Evolutionary conservation across 1,140 invertebrate genomes (phyloP).

Genomic region (Drosophila nasuta): DNA sequence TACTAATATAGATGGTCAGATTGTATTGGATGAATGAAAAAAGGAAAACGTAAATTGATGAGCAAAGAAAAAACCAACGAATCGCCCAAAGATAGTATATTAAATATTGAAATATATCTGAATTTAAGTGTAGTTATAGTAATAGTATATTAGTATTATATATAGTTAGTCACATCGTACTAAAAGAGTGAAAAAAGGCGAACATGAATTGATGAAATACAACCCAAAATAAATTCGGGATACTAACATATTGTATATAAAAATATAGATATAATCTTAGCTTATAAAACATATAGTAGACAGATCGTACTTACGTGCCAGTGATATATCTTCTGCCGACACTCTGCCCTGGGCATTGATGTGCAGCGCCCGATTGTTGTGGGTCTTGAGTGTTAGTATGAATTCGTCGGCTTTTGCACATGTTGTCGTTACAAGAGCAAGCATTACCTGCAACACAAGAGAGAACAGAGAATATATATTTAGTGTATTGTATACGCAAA

Average conservation of each 20-base stretch:
- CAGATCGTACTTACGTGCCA: constrained; percentile 77
- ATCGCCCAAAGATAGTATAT: too few species aligned
- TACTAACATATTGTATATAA: too few species aligned
- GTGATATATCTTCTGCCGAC: constrained; percentile 71
- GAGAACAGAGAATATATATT: constrained; percentile 9
- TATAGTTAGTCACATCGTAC: constrained; percentile 37
- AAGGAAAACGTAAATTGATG: constrained; percentile 33
- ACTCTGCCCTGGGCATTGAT: constrained; percentile 78
- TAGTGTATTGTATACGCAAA: not conserved
- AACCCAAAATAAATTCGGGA: too few species aligned
- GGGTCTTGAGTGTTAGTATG: constrained; percentile 69
- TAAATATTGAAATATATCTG: too few species aligned
- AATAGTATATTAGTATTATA: not conserved
- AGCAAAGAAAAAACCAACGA: constrained; percentile 1
- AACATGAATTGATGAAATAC: too few species aligned
- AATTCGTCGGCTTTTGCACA: constrained; percentile 76
- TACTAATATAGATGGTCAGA: too few species aligned
- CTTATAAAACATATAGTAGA: not conserved
- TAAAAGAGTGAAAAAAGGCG: constrained; percentile 15
- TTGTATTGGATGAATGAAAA: not conserved
- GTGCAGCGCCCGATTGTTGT: constrained; percentile 73
- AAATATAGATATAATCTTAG: too few species aligned
- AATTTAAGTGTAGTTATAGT: too few species aligned
- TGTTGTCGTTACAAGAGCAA: constrained; percentile 76
- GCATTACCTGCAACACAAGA: constrained; percentile 63